phyloP scores from a whole-genome alignment of 23 tunicate species.

The Aplidium turbinatum region DNA sequence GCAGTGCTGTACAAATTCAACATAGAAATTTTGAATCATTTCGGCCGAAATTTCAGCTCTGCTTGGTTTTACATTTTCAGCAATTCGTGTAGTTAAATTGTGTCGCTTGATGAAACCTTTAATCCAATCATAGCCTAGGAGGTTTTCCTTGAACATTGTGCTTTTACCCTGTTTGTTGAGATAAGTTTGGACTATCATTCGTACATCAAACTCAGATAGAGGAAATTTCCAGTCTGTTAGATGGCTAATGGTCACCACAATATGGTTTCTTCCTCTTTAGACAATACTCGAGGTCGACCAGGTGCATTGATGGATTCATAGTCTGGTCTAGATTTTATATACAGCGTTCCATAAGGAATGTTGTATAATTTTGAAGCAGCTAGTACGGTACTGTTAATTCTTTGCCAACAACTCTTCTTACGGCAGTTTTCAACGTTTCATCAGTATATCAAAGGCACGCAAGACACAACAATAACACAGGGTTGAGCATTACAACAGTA shows the following conservation, averaged over 20 bases:
- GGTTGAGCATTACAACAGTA: too few species aligned
- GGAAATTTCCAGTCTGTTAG: constrained; percentile 52
- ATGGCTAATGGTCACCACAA: too few species aligned
- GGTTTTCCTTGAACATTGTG: constrained; percentile 21
- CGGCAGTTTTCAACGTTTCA: too few species aligned
- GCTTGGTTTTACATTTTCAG: constrained; percentile 12
- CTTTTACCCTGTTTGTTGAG: constrained; percentile 12
- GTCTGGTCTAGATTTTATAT: constrained; percentile 3
- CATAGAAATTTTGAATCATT: too few species aligned
- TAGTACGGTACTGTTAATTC: too few species aligned
- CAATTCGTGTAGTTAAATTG: constrained; percentile 17
- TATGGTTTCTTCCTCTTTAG: constrained; percentile 16
- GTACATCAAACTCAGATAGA: constrained; percentile 18
- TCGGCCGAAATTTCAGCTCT: constrained; percentile 28
- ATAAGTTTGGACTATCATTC: constrained; percentile 1
- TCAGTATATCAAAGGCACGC: too few species aligned
- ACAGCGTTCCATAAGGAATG: constrained; percentile 24
- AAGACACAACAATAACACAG: too few species aligned
- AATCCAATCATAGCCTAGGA: constrained; percentile 32
- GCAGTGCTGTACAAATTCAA: too few species aligned
- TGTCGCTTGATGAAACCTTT: constrained; percentile 1
- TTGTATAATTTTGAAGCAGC: constrained; percentile 10
- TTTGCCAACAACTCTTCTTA: too few species aligned
- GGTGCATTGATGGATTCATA: neutral
- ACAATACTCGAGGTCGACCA: constrained; percentile 9